Evolutionary conservation across 2,888 invertebrate species (phyloP), one percentile per base, ranked within the genome.

Genomic region (Heliconius sara): DNA sequence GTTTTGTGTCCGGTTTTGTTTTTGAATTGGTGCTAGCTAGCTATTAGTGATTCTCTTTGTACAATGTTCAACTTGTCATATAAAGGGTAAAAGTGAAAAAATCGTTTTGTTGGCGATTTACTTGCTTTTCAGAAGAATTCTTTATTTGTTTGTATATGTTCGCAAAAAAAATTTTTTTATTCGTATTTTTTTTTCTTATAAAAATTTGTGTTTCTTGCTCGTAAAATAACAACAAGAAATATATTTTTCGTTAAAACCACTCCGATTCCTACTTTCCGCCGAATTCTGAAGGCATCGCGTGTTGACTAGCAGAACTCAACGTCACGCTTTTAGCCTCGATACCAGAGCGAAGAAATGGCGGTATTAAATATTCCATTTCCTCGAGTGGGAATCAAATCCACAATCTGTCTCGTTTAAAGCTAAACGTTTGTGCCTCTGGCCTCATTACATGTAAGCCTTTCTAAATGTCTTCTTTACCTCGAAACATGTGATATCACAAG

Each of bases 11-110:
- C 30, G 19, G 57, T 72, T n/a, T 72, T 72, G 47, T 34, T 72
- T 57, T 72, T 30, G 34, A 57, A 72, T 30, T n/a, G 52, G 72
- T n/a, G 72, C 57, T 34, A 9, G 34, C 34, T 34, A 57, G 72
- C 72, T 72, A 73, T 73, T 73, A 73, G 57, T 12, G 22, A 73
- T 52, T 57, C 72, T 73, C 30, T 73, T 73, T 57, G 57, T 73
- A 57, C 30, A n/a, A 30, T 57, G 7, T 73, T 30, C 30, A 34
- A 13, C 22, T 73, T 73, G 72, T 57, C 72, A 73, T 52, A 34
- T 27, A 27, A 65, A 65, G 30, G 65, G 27, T 73, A 73, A 34
- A 73, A 73, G 30, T 25, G 22, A 27, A 34, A n/a, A 57, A 73
- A 57, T 60, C 6, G 6, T 57, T 57, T 30, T 22, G 57, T 52